These are phyloP conservation scores for Trichechus manatus DNA, from an alignment of 2,113 vertebrate genomes.

Conservation along the genomic window DNA sequence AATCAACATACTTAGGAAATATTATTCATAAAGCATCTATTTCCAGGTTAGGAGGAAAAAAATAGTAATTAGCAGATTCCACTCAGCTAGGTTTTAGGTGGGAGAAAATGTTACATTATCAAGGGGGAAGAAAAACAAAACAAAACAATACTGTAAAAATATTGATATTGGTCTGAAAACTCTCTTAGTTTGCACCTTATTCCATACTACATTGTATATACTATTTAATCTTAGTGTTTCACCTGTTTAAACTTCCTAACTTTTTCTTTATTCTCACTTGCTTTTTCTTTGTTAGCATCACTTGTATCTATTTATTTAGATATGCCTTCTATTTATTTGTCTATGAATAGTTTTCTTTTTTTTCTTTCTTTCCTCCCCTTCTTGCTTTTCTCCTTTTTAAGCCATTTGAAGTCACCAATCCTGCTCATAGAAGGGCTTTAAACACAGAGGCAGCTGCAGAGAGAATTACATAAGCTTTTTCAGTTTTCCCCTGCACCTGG, in stretches of 20 bases:
- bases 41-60: not conserved
- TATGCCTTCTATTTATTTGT: not conserved
- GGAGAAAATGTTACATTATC: not conserved
- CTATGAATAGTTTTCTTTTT: slow-evolving; percentile 52
- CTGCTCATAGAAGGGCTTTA: slow-evolving; percentile 73
- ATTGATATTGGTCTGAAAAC: not conserved
- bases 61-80: not conserved
- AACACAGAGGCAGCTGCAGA: slow-evolving; percentile 56
- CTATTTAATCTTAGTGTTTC: not conserved
- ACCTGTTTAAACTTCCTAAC: not conserved
- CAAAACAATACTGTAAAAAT: not conserved
- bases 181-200: not conserved
- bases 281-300: not conserved
- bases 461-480: slow-evolving; percentile 60
- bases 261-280: not conserved
- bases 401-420: not conserved
- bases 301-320: not conserved
- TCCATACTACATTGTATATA: not conserved
- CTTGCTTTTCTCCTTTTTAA: slow-evolving; percentile 30
- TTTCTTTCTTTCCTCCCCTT: not conserved
- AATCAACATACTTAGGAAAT: not conserved
- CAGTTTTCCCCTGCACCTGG: slow-evolving; percentile 71
- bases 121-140: too few relatives aligned
- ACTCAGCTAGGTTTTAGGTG: not conserved
- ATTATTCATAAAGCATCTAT: not conserved